These are phyloP conservation scores for Rhabdomys pumilio DNA, from an alignment of 2,797 vertebrate genomes.

Conservation along the genomic window DNA sequence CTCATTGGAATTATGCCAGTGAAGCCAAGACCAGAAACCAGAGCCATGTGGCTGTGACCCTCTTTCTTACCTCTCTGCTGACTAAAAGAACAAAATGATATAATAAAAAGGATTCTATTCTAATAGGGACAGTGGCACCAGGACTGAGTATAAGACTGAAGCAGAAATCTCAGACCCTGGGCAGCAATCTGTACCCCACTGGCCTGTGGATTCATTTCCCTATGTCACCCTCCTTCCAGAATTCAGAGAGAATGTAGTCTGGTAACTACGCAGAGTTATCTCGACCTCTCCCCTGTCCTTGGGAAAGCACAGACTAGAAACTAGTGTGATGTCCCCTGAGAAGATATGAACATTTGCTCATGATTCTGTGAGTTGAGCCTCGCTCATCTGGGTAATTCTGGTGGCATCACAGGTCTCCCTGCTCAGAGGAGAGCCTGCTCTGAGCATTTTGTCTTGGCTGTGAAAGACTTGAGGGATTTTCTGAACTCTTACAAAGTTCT, in stretches of 20 bases:
- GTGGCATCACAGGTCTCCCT: background rate
- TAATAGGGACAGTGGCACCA: background rate
- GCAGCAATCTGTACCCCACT: background rate
- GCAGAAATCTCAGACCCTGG: background rate
- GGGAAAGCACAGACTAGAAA: background rate
- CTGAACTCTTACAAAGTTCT: background rate
- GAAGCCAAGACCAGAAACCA: slow-evolving; percentile 30
- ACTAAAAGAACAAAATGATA: background rate
- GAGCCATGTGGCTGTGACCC: background rate
- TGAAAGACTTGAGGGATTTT: background rate
- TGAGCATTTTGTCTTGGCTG: background rate
- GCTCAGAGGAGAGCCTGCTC: background rate
- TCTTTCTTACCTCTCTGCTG: background rate
- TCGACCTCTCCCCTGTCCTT: background rate
- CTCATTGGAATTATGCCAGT: background rate
- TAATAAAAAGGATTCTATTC: background rate
- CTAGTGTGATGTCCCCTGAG: background rate
- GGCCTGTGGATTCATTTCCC: background rate
- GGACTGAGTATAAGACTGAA: background rate
- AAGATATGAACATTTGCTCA: background rate
- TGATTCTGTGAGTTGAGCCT: background rate
- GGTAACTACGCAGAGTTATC: background rate
- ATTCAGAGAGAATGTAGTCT: background rate
- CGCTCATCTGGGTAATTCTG: background rate
- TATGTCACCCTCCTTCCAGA: background rate